These are phyloP conservation scores for Hemicentrotus pulcherrimus DNA, from an alignment of 35 echinoderm and acorn worm species.

Conservation along the genomic window DNA sequence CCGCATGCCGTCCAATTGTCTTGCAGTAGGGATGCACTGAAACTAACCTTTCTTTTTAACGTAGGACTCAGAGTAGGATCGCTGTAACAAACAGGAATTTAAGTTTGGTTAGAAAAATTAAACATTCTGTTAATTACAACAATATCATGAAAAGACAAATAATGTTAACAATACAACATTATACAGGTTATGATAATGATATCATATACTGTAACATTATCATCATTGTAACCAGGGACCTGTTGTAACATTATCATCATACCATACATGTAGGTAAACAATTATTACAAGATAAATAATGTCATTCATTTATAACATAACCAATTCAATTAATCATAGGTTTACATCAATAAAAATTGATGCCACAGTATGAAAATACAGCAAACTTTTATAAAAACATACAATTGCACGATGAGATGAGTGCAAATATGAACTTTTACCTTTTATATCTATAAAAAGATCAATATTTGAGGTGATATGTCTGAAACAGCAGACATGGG, in stretches of 20 bases:
- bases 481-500: neutral
- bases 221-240: too few relatives aligned
- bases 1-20: neutral
- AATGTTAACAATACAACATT: neutral
- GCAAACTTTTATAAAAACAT: neutral
- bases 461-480: neutral
- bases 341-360: neutral
- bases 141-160: neutral
- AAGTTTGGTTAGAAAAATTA: neutral
- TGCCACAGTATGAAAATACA: neutral
- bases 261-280: too few relatives aligned
- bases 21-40: neutral
- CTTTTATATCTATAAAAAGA: neutral
- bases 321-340: neutral
- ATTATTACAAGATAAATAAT: too few relatives aligned
- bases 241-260: too few relatives aligned
- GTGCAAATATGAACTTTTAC: neutral
- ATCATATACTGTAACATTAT: too few relatives aligned
- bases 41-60: constrained; percentile 94
- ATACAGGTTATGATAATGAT: neutral
- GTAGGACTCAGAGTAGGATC: constrained; percentile 95
- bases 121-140: neutral
- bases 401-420: neutral
- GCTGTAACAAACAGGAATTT: constrained; percentile 62
- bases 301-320: neutral